Conservation (phyloP, 2,113 vertebrate species). For the Cygnus buccinator region DNA sequence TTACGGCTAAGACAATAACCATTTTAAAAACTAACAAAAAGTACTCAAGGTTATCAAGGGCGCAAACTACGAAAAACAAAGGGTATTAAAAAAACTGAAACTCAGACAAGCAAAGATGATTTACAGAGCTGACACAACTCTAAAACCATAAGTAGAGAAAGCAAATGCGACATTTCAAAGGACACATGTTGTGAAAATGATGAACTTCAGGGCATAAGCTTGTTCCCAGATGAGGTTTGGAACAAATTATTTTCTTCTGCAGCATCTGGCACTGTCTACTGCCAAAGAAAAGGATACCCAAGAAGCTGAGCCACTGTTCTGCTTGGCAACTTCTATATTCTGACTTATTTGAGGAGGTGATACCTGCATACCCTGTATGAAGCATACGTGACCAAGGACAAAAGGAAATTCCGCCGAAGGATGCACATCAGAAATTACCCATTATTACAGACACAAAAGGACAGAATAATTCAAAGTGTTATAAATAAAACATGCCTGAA, state of each 20-base stretch:
- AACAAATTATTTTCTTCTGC: conserved; percentile 25
- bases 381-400: background rate
- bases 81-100: background rate
- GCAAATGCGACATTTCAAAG: background rate
- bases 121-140: background rate
- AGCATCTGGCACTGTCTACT: background rate
- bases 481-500: background rate
- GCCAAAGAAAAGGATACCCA: background rate
- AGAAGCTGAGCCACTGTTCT: background rate
- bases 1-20: background rate
- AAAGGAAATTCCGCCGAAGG: background rate
- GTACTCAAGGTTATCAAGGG: background rate
- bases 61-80: background rate
- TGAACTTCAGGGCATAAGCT: conserved; percentile 1
- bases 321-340: background rate
- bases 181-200: background rate
- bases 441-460: background rate
- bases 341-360: background rate
- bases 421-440: background rate
- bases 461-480: background rate
- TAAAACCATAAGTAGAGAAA: background rate
- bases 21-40: background rate
- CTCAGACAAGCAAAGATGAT: conserved; percentile 4
- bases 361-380: background rate
- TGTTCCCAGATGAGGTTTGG: conserved; percentile 6